Evolutionary conservation across 2,888 invertebrate genomes (phyloP), one percentile per base, ranked within the genome.

Genomic region (Apamea crenata): DNA sequence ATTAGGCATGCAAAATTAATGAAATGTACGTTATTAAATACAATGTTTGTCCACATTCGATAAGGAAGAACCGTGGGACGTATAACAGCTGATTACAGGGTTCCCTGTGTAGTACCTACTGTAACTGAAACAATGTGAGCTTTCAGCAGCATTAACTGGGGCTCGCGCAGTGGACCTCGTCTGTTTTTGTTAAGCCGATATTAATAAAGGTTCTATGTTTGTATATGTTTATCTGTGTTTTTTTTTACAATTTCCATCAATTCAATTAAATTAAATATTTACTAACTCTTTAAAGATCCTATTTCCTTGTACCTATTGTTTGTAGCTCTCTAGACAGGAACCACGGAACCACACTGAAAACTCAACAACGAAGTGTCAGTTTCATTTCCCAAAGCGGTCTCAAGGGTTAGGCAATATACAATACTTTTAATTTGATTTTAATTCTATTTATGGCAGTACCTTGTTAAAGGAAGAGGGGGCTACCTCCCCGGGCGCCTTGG

Each of bases 41-140:
- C 84, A 90, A 40, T 81, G 80, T 80, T 85, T 87, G 77, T 84
- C 77, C 74, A 71, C 65, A 68, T 81, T 81, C 66, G 90, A 90
- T 91, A 89, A 77, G 85, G 84, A 87, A 87, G 82, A 65, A 81
- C 77, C 91, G 91, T 92, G 92, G 87, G 92, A 92, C 67, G 50
- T 29, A 40, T 40, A 70, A 80, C 91, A 91, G 80, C 86, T 92
- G 92, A 79, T 77, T 61, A 61, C 72, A 78, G 53, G 75, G 53
- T 61, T 72, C 68, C n/a, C 47, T 44, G 44, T 29, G 29, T 36
- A 36, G 6, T 56, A 61, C 1, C 10, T 16, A 47, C 21, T 65
- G 36, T 77, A 63, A 73, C 53, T 66, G 71, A 72, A 78, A 85
- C 77, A 82, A 80, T 82, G 53, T 32, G 40, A 53, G 40, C 29